phyloP scores from a whole-genome alignment of 2,113 vertebrate species.

The Egretta garzetta region DNA sequence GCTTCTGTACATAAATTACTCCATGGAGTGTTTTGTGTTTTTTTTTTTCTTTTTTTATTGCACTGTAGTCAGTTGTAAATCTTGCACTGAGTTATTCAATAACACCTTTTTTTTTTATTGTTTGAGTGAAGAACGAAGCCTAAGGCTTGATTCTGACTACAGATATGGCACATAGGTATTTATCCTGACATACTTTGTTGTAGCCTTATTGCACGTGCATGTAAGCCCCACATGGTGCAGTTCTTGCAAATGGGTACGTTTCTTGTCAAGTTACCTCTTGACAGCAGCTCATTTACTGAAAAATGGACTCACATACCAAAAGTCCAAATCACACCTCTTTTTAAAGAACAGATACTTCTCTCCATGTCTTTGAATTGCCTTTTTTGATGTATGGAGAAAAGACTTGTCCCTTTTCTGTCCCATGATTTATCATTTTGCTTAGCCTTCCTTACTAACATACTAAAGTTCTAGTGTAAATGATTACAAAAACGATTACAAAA shows the following conservation, averaged over 20 bases:
- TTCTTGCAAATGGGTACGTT: background rate
- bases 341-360: background rate
- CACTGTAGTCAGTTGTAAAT: constrained; percentile 27
- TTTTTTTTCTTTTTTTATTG: background rate
- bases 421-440: background rate
- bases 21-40: background rate
- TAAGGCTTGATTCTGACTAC: constrained; percentile 42
- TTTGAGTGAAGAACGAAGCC: constrained; percentile 24
- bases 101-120: background rate
- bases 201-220: background rate
- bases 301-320: background rate
- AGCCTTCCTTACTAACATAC: background rate
- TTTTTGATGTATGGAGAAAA: background rate
- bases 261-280: background rate
- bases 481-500: background rate
- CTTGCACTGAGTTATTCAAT: constrained; percentile 23
- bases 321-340: background rate
- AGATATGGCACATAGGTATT: constrained; percentile 23
- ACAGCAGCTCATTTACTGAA: background rate
- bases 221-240: background rate
- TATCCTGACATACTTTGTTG: background rate
- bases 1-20: constrained; percentile 21
- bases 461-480: background rate
- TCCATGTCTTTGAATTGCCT: background rate
- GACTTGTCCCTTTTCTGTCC: background rate